Evolutionary conservation across 2,797 vertebrate genomes (phyloP), one percentile per base, ranked within the genome.

Genomic region (Triplophysa yarkandensis): DNA sequence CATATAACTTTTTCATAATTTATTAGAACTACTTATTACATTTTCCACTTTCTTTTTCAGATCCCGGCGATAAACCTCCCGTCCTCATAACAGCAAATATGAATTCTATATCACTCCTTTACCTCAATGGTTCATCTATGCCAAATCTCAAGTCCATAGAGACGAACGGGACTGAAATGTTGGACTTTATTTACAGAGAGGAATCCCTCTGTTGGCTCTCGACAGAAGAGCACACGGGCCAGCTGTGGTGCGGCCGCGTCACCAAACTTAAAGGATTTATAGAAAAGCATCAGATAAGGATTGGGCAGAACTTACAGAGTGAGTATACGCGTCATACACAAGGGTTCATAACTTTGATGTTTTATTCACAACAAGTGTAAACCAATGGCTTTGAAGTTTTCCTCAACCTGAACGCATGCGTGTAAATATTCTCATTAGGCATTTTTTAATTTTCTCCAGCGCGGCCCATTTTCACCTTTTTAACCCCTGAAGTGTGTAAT

Each of bases 201-300:
- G 89, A 93, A 67, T 87, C 25, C 0, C 39, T 95, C 62, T 95
- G 93, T 77, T 95, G 93, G 94, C 85, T 94, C 32, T 89, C 93
- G 74, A 85, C 90, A 5, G 84, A 79, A 34, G 89, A 91, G 8
- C 86, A 92, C 76, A 87, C 86, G 10, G 90, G 89, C 39, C 92
- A 91, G 71, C 86, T 95, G 55, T 92, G 83, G 83, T 95, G 94
- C 23, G 78, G 85, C 71, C 90, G 80, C 78, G 77, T 92, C 63
- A 84, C 86, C 77, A 88, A 79, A 82, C 79, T 86, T 48, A 90
- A 88, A 74, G 64, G 60, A 21, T 76, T 88, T 61, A 83, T 85
- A 2, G 90, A 93, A 36, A 89, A 90, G 72, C 85, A 86, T 80
- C 84, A 81, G 25, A 84, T 93, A 60, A 88, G 75, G 70, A 67